A percentile compares a stretch with the other conserved stretches of the same genome.
Conservation (phyloP, 2,113 vertebrate species). For the Pseudopodoces humilis region DNA sequence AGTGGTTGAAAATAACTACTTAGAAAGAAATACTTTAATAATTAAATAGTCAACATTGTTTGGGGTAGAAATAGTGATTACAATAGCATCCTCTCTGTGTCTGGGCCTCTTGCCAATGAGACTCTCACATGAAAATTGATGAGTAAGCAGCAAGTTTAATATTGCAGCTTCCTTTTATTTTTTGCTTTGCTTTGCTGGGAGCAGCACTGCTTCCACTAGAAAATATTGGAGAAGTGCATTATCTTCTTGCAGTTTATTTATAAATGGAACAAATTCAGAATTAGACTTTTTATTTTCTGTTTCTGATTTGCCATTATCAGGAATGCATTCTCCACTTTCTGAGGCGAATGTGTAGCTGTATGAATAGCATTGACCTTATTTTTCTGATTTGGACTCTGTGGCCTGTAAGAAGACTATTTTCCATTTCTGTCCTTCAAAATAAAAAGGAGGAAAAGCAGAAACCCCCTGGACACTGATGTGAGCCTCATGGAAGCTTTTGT, state of each 20-base stretch:
- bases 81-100: not conserved
- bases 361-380: not conserved
- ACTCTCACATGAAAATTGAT: not conserved
- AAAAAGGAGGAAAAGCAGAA: not conserved
- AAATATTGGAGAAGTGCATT: not conserved
- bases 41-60: not conserved
- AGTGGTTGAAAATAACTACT: not conserved
- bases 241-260: not conserved
- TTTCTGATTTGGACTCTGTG: not conserved
- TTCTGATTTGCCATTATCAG: not conserved
- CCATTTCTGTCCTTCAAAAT: not conserved
- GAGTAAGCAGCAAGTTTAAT: conserved; percentile 3
- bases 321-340: not conserved
- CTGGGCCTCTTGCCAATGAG: not conserved
- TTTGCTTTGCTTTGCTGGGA: not conserved
- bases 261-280: not conserved
- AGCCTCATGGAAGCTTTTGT: not conserved
- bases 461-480: not conserved
- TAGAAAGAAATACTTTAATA: not conserved
- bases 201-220: not conserved
- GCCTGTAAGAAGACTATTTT: not conserved
- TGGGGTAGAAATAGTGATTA: not conserved
- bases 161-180: not conserved
- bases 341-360: not conserved
- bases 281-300: not conserved